These are phyloP conservation scores for Oscheius sp. DNA, from an alignment of 2,888 invertebrate species.

Conservation along the genomic window DNA sequence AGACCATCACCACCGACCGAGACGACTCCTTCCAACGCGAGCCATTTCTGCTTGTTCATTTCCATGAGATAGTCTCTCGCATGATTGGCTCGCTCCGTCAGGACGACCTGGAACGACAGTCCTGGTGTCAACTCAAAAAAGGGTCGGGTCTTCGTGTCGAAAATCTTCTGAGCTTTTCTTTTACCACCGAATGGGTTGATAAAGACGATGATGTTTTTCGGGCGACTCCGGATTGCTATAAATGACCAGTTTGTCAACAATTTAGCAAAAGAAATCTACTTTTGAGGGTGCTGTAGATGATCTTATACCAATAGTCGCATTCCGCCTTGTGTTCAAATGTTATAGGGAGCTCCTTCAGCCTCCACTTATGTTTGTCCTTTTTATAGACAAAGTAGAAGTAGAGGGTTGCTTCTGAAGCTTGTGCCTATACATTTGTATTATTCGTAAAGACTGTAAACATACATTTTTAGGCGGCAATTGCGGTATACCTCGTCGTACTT, in stretches of 20 bases:
- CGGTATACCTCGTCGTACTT: slow-evolving; percentile 54
- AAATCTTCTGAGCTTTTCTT: slow-evolving; percentile 82
- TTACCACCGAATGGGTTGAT: slow-evolving; percentile 88
- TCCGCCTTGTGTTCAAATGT: slow-evolving; percentile 53
- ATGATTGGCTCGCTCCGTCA: slow-evolving; percentile 84
- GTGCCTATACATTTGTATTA: slow-evolving; percentile 31
- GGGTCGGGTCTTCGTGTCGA: slow-evolving; percentile 79
- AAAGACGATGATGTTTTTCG: slow-evolving; percentile 83
- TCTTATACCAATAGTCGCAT: slow-evolving; percentile 57
- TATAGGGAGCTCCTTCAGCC: slow-evolving; percentile 61
- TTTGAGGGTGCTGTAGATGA: slow-evolving; percentile 50
- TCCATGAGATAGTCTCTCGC: slow-evolving; percentile 79
- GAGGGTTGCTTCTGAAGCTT: slow-evolving; percentile 50
- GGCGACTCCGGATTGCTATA: slow-evolving; percentile 76
- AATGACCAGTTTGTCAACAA: background rate
- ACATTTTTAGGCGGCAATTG: slow-evolving; percentile 28
- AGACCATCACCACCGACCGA: slow-evolving; percentile 90
- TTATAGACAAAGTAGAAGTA: slow-evolving; percentile 70
- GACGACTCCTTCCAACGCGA: slow-evolving; percentile 72
- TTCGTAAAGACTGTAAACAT: background rate
- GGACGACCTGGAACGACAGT: slow-evolving; percentile 78
- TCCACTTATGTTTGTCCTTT: slow-evolving; percentile 68
- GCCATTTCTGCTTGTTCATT: slow-evolving; percentile 55
- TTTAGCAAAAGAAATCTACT: slow-evolving; percentile 30
- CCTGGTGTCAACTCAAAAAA: slow-evolving; percentile 76